Conservation (phyloP, 2,113 vertebrate genomes). For the Ophthalmolycus amberensis region DNA sequence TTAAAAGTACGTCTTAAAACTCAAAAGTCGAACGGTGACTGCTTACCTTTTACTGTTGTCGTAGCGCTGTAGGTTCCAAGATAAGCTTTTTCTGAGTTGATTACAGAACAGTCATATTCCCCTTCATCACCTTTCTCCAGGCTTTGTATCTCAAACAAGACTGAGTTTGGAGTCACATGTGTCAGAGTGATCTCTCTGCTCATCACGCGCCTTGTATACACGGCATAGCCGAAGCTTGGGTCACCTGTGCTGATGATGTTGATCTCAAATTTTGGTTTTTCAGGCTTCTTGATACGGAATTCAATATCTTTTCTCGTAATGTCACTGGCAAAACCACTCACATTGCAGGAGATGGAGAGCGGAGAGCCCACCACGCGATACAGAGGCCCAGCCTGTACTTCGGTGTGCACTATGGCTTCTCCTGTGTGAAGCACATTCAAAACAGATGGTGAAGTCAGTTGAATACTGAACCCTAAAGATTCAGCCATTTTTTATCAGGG, state of each 20-base stretch:
- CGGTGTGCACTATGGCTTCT: constrained; percentile 57
- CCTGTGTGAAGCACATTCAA: constrained; percentile 45
- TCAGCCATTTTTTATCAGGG: not conserved
- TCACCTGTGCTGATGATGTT: constrained; percentile 81
- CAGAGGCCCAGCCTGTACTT: constrained; percentile 85
- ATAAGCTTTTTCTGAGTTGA: constrained; percentile 70
- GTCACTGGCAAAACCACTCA: constrained; percentile 79
- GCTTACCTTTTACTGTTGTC: constrained; percentile 83
- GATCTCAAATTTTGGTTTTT: not conserved
- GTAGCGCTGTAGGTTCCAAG: constrained; percentile 85
- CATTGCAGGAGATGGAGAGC: constrained; percentile 86
- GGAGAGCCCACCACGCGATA: constrained; percentile 82
- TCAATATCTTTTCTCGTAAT: constrained; percentile 74
- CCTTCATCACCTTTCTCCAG: constrained; percentile 82
- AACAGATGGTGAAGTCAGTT: not conserved
- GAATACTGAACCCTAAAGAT: not conserved
- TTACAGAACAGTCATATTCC: constrained; percentile 86
- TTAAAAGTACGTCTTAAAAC: not conserved
- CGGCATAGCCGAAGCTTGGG: constrained; percentile 39
- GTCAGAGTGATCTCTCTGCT: constrained; percentile 71
- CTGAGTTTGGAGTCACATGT: constrained; percentile 68
- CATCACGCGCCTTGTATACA: constrained; percentile 34
- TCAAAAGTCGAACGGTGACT: not conserved
- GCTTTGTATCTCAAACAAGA: constrained; percentile 78
- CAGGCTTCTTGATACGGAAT: constrained; percentile 73